Evolutionary conservation across 2,113 vertebrate genomes (phyloP), one percentile per base, ranked within the genome.

Genomic region (Apistogramma diplotaenia): DNA sequence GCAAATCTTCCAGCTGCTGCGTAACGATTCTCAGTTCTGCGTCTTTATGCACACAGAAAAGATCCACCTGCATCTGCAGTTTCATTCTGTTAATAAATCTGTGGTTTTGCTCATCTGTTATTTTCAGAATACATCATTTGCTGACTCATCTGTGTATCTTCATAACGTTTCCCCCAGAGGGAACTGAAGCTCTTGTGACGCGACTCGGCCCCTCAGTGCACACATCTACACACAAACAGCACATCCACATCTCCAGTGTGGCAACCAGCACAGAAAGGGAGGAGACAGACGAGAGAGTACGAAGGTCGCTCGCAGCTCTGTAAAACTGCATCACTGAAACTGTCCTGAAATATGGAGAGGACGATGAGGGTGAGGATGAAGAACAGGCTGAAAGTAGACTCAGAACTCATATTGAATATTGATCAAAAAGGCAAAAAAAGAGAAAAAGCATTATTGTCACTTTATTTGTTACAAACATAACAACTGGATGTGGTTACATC

Each of bases 251-350:
- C 81, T 83, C 79, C 5, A 57, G 78, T 73, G 78, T 80, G 81
- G 89, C 31, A 87, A 86, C 31, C 2, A 6, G 43, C 10, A 77
- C 25, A 33, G 51, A 59, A 74, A 58, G 33, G 65, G 74, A 65
- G 33, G 51, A 61, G 70, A 60, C 4, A 6, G 43, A 21, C 0
- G 10, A 78, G 35, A 57, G n/a, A n/a, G n/a, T n/a, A n/a, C n/a
- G n/a, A n/a, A n/a, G n/a, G n/a, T n/a, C n/a, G n/a, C n/a, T n/a
- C n/a, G n/a, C n/a, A n/a, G 43, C 55, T 85, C 60, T 15, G 57
- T 62, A 77, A 79, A 88, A 58, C 11, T 76, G 81, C 62, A 81
- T 84, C 56, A 74, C 81, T 84, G 74, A 74, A 82, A 87, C 40
- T 86, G n/a, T 54, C 40, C 72, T 84, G 55, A 82, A 84, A 83